Conservation (phyloP, 2,888 invertebrate species). For the Drosophila pseudotalamancana region DNA sequence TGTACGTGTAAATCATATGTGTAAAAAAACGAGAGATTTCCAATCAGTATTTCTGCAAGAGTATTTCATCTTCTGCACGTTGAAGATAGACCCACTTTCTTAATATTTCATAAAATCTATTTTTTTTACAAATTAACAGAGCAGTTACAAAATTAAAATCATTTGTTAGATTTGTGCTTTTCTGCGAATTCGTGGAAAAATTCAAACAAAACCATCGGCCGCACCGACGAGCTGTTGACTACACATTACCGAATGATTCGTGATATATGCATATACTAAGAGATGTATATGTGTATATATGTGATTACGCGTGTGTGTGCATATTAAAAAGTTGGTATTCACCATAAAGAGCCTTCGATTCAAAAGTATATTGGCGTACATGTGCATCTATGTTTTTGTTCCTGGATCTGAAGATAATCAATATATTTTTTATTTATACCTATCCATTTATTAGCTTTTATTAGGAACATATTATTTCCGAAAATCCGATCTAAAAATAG, state of each 20-base stretch:
- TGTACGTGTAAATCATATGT: too few relatives aligned
- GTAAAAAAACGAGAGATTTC: background rate
- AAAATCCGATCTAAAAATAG: background rate
- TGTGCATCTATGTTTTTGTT: background rate
- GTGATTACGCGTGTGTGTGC: background rate
- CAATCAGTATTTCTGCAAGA: background rate
- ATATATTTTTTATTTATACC: background rate
- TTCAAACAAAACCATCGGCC: conserved; percentile 1
- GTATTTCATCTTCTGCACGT: background rate
- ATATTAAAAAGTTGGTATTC: background rate
- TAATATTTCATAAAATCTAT: conserved; percentile 49
- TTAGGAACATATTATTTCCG: background rate
- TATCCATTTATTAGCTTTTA: background rate
- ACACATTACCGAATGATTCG: background rate
- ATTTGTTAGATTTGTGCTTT: conserved; percentile 23
- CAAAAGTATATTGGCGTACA: background rate
- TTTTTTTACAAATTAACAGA: conserved; percentile 39
- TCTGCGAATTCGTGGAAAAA: conserved; percentile 41
- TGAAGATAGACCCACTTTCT: background rate
- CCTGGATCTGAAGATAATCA: background rate
- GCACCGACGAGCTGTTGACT: background rate
- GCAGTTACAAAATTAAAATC: conserved; percentile 18
- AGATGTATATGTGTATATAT: background rate
- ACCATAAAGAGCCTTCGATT: background rate
- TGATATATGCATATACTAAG: background rate